These are phyloP conservation scores for Dione vanillae DNA, from an alignment of 2,888 invertebrate species.

Conservation along the genomic window DNA sequence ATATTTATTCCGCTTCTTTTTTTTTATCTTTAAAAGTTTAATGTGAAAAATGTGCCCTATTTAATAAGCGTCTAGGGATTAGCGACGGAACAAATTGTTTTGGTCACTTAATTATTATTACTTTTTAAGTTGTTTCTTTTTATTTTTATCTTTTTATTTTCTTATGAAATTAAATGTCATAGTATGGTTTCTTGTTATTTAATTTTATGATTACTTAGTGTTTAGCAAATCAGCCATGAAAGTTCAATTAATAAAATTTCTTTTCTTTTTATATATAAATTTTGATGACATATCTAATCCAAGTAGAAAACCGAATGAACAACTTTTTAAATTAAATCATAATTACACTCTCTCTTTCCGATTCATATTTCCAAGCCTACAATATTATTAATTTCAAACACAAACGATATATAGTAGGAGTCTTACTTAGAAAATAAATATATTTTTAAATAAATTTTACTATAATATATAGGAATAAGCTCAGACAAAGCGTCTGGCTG, in stretches of 20 bases:
- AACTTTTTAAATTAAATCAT: no score
- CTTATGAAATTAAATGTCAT: background rate
- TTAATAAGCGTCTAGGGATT: constrained; percentile 6
- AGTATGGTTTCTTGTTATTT: background rate
- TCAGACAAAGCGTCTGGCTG: no score
- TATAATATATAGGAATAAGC: no score
- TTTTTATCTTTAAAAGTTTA: constrained; percentile 14
- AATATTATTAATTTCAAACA: background rate
- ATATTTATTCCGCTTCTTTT: background rate
- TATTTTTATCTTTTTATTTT: background rate
- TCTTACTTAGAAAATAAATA: background rate
- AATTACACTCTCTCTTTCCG: background rate
- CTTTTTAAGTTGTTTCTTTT: no score
- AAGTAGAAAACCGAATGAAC: no score
- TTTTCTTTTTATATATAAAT: no score
- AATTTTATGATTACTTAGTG: no score
- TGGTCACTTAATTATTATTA: constrained; percentile 21
- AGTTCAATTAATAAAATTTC: no score
- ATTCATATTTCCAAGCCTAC: background rate
- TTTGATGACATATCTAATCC: no score
- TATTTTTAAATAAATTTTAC: background rate
- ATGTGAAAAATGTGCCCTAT: constrained; percentile 11
- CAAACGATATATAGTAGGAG: background rate
- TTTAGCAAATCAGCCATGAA: no score
- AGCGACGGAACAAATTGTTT: constrained; percentile 21